Percentiles rank a stretch among this genome's conserved stretches.
These are phyloP conservation scores for Cyclophora punctaria DNA, from an alignment of 2,888 invertebrate species.

Conservation along the genomic window DNA sequence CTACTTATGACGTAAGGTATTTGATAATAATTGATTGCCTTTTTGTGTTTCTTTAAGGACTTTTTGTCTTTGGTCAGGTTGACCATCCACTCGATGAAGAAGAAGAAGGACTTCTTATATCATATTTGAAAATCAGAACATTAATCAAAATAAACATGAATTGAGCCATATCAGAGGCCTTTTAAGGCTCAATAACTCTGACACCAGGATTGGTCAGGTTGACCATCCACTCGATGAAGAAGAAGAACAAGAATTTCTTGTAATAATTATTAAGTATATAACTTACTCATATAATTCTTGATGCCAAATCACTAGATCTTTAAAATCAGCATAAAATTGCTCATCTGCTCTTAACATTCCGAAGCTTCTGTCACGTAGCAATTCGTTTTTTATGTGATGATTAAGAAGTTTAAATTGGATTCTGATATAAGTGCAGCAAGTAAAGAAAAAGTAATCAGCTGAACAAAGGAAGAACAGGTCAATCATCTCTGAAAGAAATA, in stretches of 20 bases:
- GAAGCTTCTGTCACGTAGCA: slow-evolving; percentile 6
- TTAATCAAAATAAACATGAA: too few relatives aligned
- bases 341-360: slow-evolving; percentile 13
- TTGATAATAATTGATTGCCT: neutral
- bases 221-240: too few relatives aligned
- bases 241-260: neutral
- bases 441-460: slow-evolving; percentile 40
- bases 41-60: neutral
- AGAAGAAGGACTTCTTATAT: neutral
- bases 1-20: too few relatives aligned
- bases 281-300: slow-evolving; percentile 39
- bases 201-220: too few relatives aligned
- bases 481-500: slow-evolving; percentile 6
- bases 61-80: too few relatives aligned
- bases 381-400: slow-evolving; percentile 22
- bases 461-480: slow-evolving; percentile 25
- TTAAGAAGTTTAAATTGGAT: slow-evolving; percentile 43
- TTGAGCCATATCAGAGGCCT: too few relatives aligned
- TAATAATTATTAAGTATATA: neutral
- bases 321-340: slow-evolving; percentile 23
- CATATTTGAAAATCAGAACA: too few relatives aligned
- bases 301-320: slow-evolving; percentile 37
- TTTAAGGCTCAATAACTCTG: too few relatives aligned
- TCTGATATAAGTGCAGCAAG: slow-evolving; percentile 36
- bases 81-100: too few relatives aligned